These are phyloP conservation scores for Hedychridium roseum DNA, from an alignment of 2,888 invertebrate genomes.

Conservation along the genomic window DNA sequence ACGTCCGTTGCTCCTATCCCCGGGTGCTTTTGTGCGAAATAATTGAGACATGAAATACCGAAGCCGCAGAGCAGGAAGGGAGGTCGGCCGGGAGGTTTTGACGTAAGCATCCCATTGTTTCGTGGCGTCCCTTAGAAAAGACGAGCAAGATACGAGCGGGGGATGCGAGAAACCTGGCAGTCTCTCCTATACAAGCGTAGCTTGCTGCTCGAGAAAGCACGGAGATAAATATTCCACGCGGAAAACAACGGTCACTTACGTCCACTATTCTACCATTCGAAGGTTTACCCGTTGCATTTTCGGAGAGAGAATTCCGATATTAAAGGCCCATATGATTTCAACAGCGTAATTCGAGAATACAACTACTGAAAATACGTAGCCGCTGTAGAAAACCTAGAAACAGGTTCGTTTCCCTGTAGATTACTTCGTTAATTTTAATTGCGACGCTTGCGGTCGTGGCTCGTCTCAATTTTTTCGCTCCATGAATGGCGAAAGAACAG, in stretches of 20 bases:
- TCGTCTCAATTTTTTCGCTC: constrained; percentile 20
- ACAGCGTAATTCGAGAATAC: too few species aligned
- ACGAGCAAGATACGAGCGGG: constrained; percentile 27
- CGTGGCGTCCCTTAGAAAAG: constrained; percentile 47
- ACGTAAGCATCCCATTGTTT: constrained; percentile 59
- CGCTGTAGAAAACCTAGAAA: too few species aligned
- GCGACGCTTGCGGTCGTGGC: constrained; percentile 19
- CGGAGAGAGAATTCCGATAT: too few species aligned
- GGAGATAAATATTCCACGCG: too few species aligned
- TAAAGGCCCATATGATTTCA: too few species aligned
- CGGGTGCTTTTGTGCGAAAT: constrained; percentile 56
- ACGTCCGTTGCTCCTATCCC: constrained; percentile 9
- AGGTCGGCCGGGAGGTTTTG: constrained; percentile 52
- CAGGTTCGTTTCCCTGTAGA: not conserved
- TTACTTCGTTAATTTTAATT: constrained; percentile 42
- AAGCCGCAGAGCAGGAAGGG: too few species aligned
- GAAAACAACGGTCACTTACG: too few species aligned
- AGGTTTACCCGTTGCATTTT: too few species aligned
- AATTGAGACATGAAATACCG: constrained; percentile 61
- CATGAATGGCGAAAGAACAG: constrained; percentile 18
- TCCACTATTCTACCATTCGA: too few species aligned
- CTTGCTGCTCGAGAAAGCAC: too few species aligned
- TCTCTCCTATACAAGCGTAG: too few species aligned
- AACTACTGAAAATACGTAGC: too few species aligned
- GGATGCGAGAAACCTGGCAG: constrained; percentile 27